Evolutionary conservation across 1,140 invertebrate genomes (phyloP).

Genomic region (Muscidifurax raptorellus): DNA sequence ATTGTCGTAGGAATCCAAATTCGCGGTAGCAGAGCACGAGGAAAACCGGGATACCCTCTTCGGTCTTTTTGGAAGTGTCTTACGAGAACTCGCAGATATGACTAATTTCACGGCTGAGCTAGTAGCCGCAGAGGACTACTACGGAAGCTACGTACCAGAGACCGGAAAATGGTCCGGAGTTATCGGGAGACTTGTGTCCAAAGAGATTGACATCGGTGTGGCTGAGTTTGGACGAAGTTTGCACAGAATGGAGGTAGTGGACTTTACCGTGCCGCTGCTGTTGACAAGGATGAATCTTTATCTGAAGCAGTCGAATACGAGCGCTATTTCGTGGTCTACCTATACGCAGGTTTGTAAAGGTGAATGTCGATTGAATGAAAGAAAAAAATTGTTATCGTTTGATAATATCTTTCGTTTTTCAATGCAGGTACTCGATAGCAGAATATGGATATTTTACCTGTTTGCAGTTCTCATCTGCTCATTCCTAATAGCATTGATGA

Average conservation of each 20-base stretch:
- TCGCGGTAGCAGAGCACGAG: not conserved
- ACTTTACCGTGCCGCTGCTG: conserved; percentile 15
- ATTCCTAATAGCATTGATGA: conserved; percentile 31
- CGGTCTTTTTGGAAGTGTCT: conserved; percentile 28
- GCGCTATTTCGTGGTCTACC: conserved; percentile 24
- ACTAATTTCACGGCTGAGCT: conserved; percentile 21
- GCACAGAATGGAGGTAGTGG: conserved; percentile 13
- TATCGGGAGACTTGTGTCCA: not conserved
- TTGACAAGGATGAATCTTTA: conserved; percentile 5
- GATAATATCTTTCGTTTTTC: no score
- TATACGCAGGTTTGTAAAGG: conserved; percentile 13
- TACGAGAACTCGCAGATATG: not conserved
- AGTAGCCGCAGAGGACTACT: not conserved
- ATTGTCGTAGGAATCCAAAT: not conserved
- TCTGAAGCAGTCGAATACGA: not conserved
- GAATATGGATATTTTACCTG: conserved; percentile 16
- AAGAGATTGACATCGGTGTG: conserved; percentile 33
- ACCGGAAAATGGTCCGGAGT: conserved; percentile 30
- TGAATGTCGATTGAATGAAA: no score
- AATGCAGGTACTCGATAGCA: conserved; percentile 26
- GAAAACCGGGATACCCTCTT: not conserved
- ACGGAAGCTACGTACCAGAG: not conserved
- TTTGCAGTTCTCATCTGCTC: conserved; percentile 3
- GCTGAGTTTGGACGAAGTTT: conserved; percentile 24
- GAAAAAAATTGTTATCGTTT: no score